A percentile compares a stretch with the other conserved stretches of the same genome.
These are phyloP conservation scores for Limnodromus scolopaceus DNA, from an alignment of 2,797 vertebrate species.

Conservation along the genomic window DNA sequence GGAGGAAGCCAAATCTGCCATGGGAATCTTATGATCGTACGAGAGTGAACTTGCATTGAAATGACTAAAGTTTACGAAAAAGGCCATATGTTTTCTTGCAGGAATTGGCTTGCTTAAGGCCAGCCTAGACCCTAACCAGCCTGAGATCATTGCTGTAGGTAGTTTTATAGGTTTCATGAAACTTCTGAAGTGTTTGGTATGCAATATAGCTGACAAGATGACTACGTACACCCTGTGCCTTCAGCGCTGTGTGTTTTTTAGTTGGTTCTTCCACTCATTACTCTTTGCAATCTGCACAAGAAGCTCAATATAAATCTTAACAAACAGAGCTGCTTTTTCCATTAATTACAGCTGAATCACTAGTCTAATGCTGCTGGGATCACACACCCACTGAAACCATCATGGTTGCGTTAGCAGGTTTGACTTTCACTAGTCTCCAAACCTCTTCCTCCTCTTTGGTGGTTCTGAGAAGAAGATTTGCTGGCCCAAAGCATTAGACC, in stretches of 20 bases:
- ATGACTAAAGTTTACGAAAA: not conserved
- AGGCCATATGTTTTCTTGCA: not conserved
- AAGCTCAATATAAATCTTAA: not conserved
- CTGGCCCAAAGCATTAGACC: not conserved
- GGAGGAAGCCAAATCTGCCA: not conserved
- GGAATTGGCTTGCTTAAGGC: not conserved
- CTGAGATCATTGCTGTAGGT: not conserved
- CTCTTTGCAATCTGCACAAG: not conserved
- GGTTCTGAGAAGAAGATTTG: not conserved
- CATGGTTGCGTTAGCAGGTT: fast-evolving
- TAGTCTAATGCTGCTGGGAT: not conserved
- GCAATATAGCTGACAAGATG: not conserved
- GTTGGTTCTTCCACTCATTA: not conserved
- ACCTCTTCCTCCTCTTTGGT: fast-evolving
- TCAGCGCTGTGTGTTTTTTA: not conserved
- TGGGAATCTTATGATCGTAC: not conserved
- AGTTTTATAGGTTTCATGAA: not conserved
- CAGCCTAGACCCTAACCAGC: not conserved
- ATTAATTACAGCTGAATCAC: not conserved
- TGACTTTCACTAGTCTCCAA: fast-evolving
- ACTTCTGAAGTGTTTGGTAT: not conserved
- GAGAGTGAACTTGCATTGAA: not conserved
- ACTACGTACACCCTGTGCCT: not conserved
- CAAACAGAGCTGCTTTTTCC: not conserved
- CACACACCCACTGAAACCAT: not conserved